A percentile compares a stretch with the other conserved stretches of the same genome.
Evolutionary conservation across 1,140 invertebrate species (phyloP).

Genomic region (Lasioglossum albipes): DNA sequence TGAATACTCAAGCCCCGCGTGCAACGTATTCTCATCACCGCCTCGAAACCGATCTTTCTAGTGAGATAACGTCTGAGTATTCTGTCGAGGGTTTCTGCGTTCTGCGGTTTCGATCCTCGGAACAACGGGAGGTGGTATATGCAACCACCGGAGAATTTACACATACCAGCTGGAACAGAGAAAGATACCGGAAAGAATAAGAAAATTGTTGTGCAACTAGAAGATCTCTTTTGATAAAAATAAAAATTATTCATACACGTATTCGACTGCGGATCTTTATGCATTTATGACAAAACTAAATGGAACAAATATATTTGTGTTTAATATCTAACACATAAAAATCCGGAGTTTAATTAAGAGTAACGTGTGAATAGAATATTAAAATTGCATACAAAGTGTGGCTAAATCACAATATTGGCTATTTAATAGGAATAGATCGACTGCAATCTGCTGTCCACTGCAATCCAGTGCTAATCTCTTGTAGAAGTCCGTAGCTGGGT

Average conservation of each 20-base stretch:
- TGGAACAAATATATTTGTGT: too few relatives aligned
- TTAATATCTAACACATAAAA: too few relatives aligned
- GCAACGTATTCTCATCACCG: slow-evolving; percentile 98
- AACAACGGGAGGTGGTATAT: slow-evolving; percentile 96
- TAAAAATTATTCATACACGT: too few relatives aligned
- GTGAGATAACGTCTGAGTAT: slow-evolving; percentile 94
- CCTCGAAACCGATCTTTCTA: slow-evolving; percentile 99
- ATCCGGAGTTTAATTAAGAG: neutral
- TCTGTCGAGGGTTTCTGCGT: slow-evolving; percentile 88
- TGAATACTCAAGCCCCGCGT: slow-evolving; percentile 96
- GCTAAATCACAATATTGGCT: slow-evolving; percentile 96
- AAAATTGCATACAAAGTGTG: slow-evolving; percentile 88
- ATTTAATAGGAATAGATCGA: slow-evolving; percentile 97
- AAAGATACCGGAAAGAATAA: neutral
- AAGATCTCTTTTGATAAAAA: too few relatives aligned
- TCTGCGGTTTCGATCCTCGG: slow-evolving; percentile 86
- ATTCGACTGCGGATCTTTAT: too few relatives aligned
- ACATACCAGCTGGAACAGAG: slow-evolving; percentile 87
- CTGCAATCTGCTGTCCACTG: slow-evolving; percentile 96
- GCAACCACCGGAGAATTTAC: slow-evolving; percentile 96
- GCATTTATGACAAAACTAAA: too few relatives aligned
- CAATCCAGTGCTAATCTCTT: slow-evolving; percentile 98
- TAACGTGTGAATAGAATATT: slow-evolving; percentile 49
- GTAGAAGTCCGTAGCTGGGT: slow-evolving; percentile 98
- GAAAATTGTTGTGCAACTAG: neutral